phyloP scores from a whole-genome alignment of 2,888 invertebrate genomes.

The Tiphia femorata region DNA sequence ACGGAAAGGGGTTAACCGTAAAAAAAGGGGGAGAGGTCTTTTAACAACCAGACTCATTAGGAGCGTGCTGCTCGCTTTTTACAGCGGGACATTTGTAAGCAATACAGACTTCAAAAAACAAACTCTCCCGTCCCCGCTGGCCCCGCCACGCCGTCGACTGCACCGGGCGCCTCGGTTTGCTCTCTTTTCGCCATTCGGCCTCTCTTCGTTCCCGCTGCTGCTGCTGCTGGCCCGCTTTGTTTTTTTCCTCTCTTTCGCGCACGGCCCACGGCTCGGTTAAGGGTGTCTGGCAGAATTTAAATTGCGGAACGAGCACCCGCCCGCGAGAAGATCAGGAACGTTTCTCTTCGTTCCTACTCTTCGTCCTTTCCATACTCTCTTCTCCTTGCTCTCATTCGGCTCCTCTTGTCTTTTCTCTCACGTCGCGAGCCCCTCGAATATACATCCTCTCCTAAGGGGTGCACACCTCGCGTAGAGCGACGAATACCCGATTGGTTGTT shows the following conservation, averaged over 20 bases:
- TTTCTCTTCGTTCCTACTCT: no score
- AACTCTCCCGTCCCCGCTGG: conserved; percentile 52
- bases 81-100: conserved; percentile 68
- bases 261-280: conserved; percentile 38
- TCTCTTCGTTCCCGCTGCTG: conserved; percentile 5
- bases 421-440: no score
- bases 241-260: conserved; percentile 23
- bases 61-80: conserved; percentile 61
- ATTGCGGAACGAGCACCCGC: conserved; percentile 29
- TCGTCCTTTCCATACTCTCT: no score
- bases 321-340: neutral
- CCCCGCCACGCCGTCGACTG: conserved; percentile 7
- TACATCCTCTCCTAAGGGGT: no score
- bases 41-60: conserved; percentile 69
- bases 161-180: conserved; percentile 33
- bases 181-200: conserved; percentile 41
- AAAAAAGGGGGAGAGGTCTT: conserved; percentile 56
- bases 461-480: no score
- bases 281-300: conserved; percentile 58
- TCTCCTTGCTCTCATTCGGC: no score
- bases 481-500: no score
- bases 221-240: conserved; percentile 10
- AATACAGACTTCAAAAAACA: conserved; percentile 65
- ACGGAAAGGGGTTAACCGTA: conserved; percentile 27
- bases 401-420: no score